A percentile compares a stretch with the other conserved stretches of the same genome.
Evolutionary conservation across 2,113 vertebrate genomes (phyloP).

Genomic region (Trematocara marginatum): DNA sequence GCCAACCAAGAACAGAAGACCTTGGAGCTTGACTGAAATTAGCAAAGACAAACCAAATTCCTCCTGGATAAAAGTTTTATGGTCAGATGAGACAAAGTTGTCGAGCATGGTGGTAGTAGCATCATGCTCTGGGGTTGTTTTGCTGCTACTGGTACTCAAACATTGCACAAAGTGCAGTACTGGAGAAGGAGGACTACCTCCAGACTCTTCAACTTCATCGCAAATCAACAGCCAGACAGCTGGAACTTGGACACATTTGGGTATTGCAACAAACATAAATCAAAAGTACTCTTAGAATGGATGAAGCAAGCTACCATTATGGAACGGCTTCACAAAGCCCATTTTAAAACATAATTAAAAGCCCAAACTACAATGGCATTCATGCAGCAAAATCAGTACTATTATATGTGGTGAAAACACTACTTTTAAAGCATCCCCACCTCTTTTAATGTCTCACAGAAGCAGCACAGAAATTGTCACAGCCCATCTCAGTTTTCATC

Average conservation of each 20-base stretch:
- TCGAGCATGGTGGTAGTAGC: background rate
- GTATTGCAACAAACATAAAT: background rate
- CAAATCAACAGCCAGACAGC: background rate
- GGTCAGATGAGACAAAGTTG: background rate
- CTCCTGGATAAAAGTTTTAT: background rate
- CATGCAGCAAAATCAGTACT: background rate
- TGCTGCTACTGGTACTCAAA: background rate
- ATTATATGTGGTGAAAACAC: background rate
- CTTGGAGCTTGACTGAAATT: background rate
- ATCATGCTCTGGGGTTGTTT: background rate
- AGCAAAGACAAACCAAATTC: background rate
- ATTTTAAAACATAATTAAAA: background rate
- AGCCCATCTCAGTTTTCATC: constrained; percentile 65
- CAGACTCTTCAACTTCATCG: background rate
- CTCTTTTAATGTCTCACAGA: constrained; percentile 31
- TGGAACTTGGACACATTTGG: background rate
- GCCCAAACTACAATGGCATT: background rate
- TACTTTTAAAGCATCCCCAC: background rate
- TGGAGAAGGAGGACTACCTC: background rate
- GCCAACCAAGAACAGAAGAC: background rate
- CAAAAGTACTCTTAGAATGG: background rate
- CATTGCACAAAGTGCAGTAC: background rate
- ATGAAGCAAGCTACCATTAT: background rate
- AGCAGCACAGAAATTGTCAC: constrained; percentile 51
- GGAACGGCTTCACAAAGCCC: background rate